Conservation (phyloP, 2,888 invertebrate species). For the Polyommatus icarus region DNA sequence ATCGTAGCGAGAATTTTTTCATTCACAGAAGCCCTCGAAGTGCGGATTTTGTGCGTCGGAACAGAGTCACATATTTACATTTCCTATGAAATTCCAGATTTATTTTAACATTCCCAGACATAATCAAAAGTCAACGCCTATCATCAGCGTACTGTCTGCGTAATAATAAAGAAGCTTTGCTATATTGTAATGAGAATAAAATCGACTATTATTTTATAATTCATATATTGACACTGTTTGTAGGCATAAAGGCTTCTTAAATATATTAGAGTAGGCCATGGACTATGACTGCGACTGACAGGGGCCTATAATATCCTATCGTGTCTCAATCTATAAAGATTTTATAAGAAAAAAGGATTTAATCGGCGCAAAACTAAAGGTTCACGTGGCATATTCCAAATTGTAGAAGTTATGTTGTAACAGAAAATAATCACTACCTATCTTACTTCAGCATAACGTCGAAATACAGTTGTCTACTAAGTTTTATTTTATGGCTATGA, state of each 20-base stretch:
- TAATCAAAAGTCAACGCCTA: neutral
- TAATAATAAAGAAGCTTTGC: neutral
- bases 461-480: neutral
- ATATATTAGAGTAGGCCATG: too few relatives aligned
- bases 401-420: too few relatives aligned
- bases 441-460: neutral
- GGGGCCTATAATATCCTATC: too few relatives aligned
- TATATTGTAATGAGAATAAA: too few relatives aligned
- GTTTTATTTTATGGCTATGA: neutral
- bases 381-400: neutral
- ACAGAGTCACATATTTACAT: constrained; percentile 1
- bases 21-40: neutral
- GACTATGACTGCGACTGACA: too few relatives aligned
- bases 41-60: neutral
- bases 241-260: too few relatives aligned
- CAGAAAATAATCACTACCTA: neutral
- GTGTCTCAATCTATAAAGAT: too few relatives aligned
- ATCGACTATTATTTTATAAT: too few relatives aligned
- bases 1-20: neutral
- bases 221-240: too few relatives aligned
- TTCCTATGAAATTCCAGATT: neutral
- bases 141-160: too few relatives aligned
- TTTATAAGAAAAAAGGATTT: neutral
- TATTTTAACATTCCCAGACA: neutral
- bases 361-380: neutral